These are phyloP conservation scores for Meta bourneti DNA, from an alignment of 2,888 invertebrate species.

Conservation along the genomic window DNA sequence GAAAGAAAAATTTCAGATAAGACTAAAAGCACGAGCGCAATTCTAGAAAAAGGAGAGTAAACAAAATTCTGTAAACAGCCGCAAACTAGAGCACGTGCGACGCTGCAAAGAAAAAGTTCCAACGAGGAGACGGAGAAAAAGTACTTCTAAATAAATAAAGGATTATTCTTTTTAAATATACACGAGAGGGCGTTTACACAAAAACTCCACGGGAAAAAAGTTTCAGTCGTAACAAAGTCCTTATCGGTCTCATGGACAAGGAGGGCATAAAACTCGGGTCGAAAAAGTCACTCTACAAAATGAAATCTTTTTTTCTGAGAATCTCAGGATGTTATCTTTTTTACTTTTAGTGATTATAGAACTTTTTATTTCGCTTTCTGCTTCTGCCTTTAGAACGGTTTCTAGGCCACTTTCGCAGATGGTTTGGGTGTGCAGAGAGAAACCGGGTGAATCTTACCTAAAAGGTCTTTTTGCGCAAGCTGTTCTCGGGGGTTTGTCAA, in stretches of 20 bases:
- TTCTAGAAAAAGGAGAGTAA: background rate
- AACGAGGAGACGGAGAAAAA: background rate
- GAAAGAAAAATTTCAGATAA: background rate
- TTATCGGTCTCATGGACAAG: conserved; percentile 52
- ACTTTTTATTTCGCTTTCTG: background rate
- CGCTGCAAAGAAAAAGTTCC: background rate
- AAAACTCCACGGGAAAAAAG: conserved; percentile 6
- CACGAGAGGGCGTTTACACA: conserved; percentile 34
- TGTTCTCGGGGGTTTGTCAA: too few relatives aligned
- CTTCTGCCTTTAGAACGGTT: background rate
- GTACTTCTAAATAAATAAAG: conserved; percentile 1
- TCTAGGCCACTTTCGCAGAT: background rate
- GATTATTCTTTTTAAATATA: conserved; percentile 5
- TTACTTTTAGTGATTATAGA: background rate
- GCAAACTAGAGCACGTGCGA: conserved; percentile 28
- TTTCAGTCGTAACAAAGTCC: conserved; percentile 36
- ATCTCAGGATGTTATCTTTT: conserved; percentile 8
- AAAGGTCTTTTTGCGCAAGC: too few relatives aligned
- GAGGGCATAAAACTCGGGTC: conserved; percentile 21
- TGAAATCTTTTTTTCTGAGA: conserved; percentile 46
- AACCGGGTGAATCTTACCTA: too few relatives aligned
- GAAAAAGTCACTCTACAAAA: conserved; percentile 63
- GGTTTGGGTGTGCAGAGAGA: background rate
- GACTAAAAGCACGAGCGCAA: background rate
- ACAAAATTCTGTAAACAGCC: conserved; percentile 20